Conservation (phyloP, 2,113 vertebrate genomes). For the cattle (Bos taurus) region DNA sequence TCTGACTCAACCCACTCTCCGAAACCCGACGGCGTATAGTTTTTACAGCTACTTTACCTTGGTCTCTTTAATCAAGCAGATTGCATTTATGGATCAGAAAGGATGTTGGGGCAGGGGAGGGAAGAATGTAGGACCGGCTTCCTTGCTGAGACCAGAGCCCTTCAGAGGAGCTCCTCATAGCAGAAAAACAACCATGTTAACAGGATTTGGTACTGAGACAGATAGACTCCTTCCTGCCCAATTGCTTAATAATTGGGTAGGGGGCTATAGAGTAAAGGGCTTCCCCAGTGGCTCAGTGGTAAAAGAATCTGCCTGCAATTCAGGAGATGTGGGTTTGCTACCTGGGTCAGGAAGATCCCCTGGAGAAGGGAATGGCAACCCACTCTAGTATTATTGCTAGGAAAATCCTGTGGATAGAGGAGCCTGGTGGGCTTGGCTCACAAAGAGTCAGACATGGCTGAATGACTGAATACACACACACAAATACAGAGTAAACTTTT, state of each 20-base stretch:
- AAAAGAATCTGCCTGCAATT: not conserved
- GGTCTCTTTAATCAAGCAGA: not conserved
- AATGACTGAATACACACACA: not conserved
- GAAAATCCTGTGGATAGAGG: not conserved
- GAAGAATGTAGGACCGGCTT: not conserved
- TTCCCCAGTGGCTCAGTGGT: not conserved
- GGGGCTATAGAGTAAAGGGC: not conserved
- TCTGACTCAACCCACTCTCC: fast-evolving
- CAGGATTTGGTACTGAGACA: not conserved
- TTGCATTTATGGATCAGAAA: not conserved
- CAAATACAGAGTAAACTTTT: not conserved
- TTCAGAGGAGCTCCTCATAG: not conserved
- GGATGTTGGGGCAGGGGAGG: not conserved
- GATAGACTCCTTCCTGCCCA: not conserved
- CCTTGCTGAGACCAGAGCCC: not conserved
- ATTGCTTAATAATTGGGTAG: not conserved
- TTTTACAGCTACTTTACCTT: not conserved
- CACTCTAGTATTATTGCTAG: not conserved
- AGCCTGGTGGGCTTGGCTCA: not conserved
- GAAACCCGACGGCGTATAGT: not conserved
- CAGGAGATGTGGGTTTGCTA: not conserved
- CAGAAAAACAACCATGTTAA: not conserved
- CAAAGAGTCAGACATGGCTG: not conserved
- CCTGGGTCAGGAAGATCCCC: not conserved
- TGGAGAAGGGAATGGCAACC: not conserved